Evolutionary conservation across 2,797 vertebrate genomes (phyloP).

Genomic region (Dicrostonyx torquatus): DNA sequence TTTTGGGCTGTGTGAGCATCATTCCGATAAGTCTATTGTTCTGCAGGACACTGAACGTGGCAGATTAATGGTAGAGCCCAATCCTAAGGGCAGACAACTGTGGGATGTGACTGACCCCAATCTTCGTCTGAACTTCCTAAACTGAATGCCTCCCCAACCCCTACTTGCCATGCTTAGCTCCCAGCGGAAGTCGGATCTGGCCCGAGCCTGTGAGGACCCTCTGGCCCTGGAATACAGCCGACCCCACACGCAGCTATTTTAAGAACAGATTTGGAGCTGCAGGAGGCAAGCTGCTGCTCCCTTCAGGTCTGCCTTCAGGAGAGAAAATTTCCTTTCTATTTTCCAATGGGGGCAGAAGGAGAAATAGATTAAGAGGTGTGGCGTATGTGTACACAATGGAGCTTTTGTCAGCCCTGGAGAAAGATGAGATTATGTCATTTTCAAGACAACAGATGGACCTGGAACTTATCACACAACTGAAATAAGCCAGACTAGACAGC

Average conservation of each 20-base stretch:
- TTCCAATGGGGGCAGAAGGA: neutral
- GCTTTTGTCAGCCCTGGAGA: neutral
- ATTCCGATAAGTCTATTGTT: conserved; percentile 58
- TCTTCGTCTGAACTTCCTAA: neutral
- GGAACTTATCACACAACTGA: neutral
- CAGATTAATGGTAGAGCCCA: conserved; percentile 20
- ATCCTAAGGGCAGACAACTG: neutral
- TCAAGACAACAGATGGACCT: neutral
- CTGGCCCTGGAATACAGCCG: neutral
- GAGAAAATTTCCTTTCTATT: neutral
- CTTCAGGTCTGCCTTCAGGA: neutral
- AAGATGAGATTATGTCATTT: neutral
- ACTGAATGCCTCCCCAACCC: neutral
- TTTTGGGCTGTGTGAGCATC: conserved; percentile 57
- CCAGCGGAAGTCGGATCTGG: neutral
- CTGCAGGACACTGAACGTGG: conserved; percentile 36
- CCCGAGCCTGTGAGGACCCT: neutral
- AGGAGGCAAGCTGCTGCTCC: neutral
- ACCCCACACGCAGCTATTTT: neutral
- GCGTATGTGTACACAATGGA: neutral
- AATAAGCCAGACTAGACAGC: neutral
- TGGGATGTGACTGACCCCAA: neutral
- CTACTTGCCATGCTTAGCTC: neutral
- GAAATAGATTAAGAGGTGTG: neutral
- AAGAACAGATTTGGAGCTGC: neutral